phyloP scores from a whole-genome alignment of 1,140 invertebrate genomes.

The Mya arenaria region DNA sequence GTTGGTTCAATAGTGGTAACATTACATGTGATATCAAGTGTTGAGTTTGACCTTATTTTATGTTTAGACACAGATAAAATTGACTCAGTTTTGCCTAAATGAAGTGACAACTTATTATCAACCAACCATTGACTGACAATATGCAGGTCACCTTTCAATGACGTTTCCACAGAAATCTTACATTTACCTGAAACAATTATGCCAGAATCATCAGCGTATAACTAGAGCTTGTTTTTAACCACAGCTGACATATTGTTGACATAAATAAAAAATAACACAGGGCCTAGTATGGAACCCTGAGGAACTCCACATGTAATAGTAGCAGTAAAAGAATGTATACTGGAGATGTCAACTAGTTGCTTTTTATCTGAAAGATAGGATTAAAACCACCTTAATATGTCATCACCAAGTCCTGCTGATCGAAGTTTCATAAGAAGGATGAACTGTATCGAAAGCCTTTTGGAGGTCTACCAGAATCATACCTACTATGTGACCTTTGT shows the following conservation, averaged over 20 bases:
- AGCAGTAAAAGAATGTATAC: not conserved
- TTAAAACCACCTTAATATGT: conserved; percentile 4
- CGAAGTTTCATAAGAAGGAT: conserved; percentile 48
- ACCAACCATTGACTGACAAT: too few species aligned
- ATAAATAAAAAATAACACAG: conserved; percentile 53
- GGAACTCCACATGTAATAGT: conserved; percentile 1
- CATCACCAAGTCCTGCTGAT: conserved; percentile 21
- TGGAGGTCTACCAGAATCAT: conserved; percentile 55
- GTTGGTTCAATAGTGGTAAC: too few species aligned
- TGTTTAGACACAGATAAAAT: too few species aligned
- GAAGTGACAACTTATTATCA: too few species aligned
- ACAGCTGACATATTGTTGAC: conserved; percentile 52
- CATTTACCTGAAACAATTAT: too few species aligned
- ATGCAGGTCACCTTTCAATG: too few species aligned
- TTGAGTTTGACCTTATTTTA: too few species aligned
- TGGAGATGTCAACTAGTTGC: conserved; percentile 13
- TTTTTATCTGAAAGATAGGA: conserved; percentile 18
- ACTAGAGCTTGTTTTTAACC: too few species aligned
- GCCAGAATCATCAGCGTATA: too few species aligned
- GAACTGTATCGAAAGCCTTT: conserved; percentile 58
- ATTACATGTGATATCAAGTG: too few species aligned
- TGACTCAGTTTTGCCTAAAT: too few species aligned
- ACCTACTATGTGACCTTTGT: conserved; percentile 36
- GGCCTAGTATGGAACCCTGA: conserved; percentile 47
- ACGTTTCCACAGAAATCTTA: too few species aligned